phyloP scores from a whole-genome alignment of 2,113 vertebrate species.

The Enhydra lutris region DNA sequence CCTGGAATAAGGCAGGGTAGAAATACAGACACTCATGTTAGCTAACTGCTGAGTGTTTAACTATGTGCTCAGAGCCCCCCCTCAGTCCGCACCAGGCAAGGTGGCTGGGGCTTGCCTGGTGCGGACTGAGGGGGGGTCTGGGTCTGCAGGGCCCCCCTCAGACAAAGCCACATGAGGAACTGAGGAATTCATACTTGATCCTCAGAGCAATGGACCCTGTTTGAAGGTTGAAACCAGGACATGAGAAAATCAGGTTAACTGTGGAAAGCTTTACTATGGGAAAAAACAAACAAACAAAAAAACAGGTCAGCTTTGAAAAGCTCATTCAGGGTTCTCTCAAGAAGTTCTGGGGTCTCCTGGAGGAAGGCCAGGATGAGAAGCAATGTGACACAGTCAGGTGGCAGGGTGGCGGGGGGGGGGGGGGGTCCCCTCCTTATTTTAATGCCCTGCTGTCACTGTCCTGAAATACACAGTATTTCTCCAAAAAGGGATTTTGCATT shows the following conservation, averaged over 20 bases:
- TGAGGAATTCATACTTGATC: not conserved
- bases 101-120: no score
- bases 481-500: not conserved
- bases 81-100: no score
- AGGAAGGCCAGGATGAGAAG: not conserved
- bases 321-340: not conserved
- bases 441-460: not conserved
- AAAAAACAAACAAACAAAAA: not conserved
- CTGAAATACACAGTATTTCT: not conserved
- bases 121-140: fast-evolving
- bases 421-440: fast-evolving
- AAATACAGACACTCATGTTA: not conserved
- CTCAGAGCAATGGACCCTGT: not conserved
- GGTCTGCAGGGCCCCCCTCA: not conserved
- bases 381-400: no score
- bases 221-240: not conserved
- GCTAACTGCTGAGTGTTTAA: not conserved
- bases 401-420: no score
- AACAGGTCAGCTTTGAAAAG: not conserved
- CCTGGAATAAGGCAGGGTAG: not conserved
- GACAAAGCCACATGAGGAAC: not conserved
- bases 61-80: not conserved
- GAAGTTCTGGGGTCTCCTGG: not conserved
- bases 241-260: not conserved
- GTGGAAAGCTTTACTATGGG: not conserved